Evolutionary conservation across 1,140 invertebrate genomes (phyloP).

Genomic region (Lepidurus arcticus): DNA sequence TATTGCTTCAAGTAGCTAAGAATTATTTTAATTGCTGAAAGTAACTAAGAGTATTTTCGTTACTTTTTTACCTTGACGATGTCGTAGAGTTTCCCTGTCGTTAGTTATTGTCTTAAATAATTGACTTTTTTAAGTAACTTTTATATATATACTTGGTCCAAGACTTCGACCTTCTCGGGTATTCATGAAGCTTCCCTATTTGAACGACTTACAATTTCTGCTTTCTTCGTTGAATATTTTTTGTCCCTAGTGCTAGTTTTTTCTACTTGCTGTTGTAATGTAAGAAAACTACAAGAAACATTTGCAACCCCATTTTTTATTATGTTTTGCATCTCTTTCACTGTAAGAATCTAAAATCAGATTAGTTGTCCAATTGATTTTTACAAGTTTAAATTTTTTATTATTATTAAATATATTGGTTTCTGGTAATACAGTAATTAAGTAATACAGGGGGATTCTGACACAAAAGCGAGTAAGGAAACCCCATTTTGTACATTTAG

Average conservation of each 20-base stretch:
- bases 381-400: background rate
- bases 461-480: background rate
- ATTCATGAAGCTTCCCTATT: background rate
- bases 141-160: too few relatives aligned
- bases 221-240: background rate
- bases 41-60: too few relatives aligned
- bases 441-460: background rate
- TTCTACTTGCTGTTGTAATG: background rate
- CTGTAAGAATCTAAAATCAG: too few relatives aligned
- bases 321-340: too few relatives aligned
- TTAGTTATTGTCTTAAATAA: too few relatives aligned
- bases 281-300: background rate
- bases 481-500: background rate
- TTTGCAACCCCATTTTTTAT: too few relatives aligned
- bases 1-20: background rate
- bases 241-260: background rate
- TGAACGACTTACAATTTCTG: background rate
- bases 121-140: background rate
- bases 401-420: background rate
- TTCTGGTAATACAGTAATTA: background rate
- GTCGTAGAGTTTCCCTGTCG: too few relatives aligned
- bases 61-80: too few relatives aligned
- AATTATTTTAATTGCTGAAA: too few relatives aligned
- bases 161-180: background rate
- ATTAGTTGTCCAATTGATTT: too few relatives aligned